Conservation (phyloP, 2,113 vertebrate genomes). For the Malurus elegans region DNA sequence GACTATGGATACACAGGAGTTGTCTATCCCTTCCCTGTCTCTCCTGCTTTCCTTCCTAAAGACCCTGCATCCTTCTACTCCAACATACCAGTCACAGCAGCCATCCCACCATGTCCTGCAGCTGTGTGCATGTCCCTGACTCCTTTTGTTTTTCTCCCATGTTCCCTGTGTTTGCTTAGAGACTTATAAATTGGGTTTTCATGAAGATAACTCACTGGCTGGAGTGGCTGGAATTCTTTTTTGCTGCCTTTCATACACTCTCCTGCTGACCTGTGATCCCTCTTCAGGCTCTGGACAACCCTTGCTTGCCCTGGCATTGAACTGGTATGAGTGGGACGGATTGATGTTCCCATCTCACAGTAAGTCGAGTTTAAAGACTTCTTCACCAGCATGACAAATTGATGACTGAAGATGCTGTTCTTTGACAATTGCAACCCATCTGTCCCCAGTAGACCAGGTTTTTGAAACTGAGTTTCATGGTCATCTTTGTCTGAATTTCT, state of each 20-base stretch:
- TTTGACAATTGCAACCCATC: background rate
- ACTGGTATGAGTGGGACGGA: background rate
- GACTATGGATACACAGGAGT: background rate
- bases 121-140: fast-evolving
- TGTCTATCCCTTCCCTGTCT: background rate
- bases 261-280: background rate
- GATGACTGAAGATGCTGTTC: background rate
- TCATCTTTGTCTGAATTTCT: background rate
- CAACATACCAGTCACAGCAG: background rate
- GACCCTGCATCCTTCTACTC: background rate
- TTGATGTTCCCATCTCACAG: background rate
- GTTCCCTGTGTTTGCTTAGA: background rate
- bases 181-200: background rate
- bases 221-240: background rate
- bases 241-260: background rate
- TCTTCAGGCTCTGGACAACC: background rate
- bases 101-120: background rate
- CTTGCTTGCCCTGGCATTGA: background rate
- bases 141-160: background rate
- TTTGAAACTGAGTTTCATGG: background rate
- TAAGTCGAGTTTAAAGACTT: background rate
- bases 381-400: background rate
- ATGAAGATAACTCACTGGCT: background rate
- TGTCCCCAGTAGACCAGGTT: background rate
- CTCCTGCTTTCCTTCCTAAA: background rate